phyloP scores from a whole-genome alignment of 2,797 vertebrate species.

The Malacoctenus gilli region DNA sequence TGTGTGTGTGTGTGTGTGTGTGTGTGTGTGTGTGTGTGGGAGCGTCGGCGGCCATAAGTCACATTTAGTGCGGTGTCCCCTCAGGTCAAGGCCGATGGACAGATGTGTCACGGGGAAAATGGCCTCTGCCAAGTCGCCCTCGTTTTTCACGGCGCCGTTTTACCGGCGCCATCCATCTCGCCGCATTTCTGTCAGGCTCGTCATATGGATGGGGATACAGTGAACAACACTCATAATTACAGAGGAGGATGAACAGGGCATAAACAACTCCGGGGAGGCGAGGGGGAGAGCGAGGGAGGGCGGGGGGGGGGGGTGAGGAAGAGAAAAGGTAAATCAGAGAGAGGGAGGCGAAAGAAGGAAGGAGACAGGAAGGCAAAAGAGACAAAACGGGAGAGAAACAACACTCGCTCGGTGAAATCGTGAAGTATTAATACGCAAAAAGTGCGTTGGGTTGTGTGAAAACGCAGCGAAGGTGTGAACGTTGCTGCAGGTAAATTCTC shows the following conservation, averaged over 20 bases:
- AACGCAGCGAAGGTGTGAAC: constrained; percentile 29
- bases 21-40: constrained; percentile 37
- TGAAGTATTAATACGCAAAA: constrained; percentile 20
- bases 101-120: constrained; percentile 67
- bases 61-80: constrained; percentile 61
- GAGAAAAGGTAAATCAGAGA: constrained; percentile 24
- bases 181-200: constrained; percentile 46
- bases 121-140: constrained; percentile 49
- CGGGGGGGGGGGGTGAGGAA: constrained; percentile 6
- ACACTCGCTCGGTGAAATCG: constrained; percentile 1
- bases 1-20: too few relatives aligned
- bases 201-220: constrained; percentile 62
- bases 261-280: constrained; percentile 52
- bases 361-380: neutral
- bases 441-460: constrained; percentile 8
- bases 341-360: neutral
- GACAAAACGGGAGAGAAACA: constrained; percentile 16
- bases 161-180: constrained; percentile 54
- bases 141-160: constrained; percentile 57
- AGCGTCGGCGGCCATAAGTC: constrained; percentile 55
- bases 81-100: constrained; percentile 71
- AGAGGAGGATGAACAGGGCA: constrained; percentile 54
- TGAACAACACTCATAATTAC: constrained; percentile 66
- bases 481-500: constrained; percentile 19
- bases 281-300: constrained; percentile 31